A percentile compares a stretch with the other conserved stretches of the same genome.
Evolutionary conservation across 2,797 vertebrate genomes (phyloP).

Genomic region (Sebastes hubbsi): DNA sequence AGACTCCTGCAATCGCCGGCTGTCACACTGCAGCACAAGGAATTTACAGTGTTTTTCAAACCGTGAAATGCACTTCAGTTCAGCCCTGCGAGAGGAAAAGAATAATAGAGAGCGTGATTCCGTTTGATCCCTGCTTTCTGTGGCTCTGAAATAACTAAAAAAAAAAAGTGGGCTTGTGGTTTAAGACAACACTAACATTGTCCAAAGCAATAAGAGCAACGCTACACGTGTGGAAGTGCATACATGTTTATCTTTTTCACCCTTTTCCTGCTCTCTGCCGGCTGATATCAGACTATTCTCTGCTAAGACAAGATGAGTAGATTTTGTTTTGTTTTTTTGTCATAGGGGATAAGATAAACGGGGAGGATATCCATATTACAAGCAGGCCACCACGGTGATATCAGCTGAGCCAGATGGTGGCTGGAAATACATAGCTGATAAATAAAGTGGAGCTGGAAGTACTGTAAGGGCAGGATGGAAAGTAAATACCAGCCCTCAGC

Average conservation of each 20-base stretch:
- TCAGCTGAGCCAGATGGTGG: conserved; percentile 74
- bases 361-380: conserved; percentile 28
- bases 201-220: conserved; percentile 29
- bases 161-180: neutral
- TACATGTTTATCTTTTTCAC: conserved; percentile 58
- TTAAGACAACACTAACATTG: conserved; percentile 47
- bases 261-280: conserved; percentile 40
- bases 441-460: conserved; percentile 57
- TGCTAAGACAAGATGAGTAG: conserved; percentile 58
- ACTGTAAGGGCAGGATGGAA: conserved; percentile 17
- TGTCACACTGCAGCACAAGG: conserved; percentile 61
- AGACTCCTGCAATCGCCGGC: conserved; percentile 60
- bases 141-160: conserved; percentile 42
- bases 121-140: conserved; percentile 57
- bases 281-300: conserved; percentile 42
- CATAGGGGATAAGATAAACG: conserved; percentile 54
- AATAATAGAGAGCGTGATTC: conserved; percentile 56
- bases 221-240: conserved; percentile 18
- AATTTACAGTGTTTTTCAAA: conserved; percentile 68
- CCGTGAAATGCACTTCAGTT: conserved; percentile 60
- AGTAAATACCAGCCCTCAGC: conserved; percentile 24
- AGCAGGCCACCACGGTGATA: conserved; percentile 40
- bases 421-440: conserved; percentile 70
- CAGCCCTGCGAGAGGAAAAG: conserved; percentile 53
- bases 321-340: conserved; percentile 41